Base-by-base conservation (phyloP, 2,888 invertebrate genomes). In the Caenorhabditis parvicauda region DNA sequence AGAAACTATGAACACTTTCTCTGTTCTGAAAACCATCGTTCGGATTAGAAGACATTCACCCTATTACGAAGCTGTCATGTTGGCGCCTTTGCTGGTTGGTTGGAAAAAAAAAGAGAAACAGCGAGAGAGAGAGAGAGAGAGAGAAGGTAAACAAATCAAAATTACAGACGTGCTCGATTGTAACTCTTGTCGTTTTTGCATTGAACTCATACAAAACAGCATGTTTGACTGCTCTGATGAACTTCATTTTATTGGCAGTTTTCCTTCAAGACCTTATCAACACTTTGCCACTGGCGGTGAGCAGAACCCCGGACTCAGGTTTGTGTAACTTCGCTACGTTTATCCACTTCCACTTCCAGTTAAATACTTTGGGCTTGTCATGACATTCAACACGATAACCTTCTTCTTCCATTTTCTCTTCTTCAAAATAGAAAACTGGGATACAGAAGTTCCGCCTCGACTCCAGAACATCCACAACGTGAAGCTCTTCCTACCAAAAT, bases 211-310 rank as follows among this genome's bases (percentile, higher is more conserved):
- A 7, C 9, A 19, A 12, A 19, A 12, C 17, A 12, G 17, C 7
- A 12, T 14, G 27, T 6, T n/a, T n/a, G n/a, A n/a, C n/a, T n/a
- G n/a, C n/a, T n/a, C 48, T 59, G 14, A 58, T 54, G 59, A 54
- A 54, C 12, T 51, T 71, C 35, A 56, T 73, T 52, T 43, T 77
- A 4, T 74, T 76, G 41, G 43, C 54, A 19, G 54, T 77, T 12
- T 77, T 70, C 57, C 56, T 77, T 7, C 60, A 67, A 35, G 75
- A 77, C 25, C 39, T 69, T 29, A 43, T 74, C 28, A 53, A 45
- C 5, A 64, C 58, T 29, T 32, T 75, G 7, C 75, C 76, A 1
- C 53, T 67, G 2, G 37, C 72, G 3, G 60, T 64, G 7, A 56
- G 54, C 19, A 24, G 43, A 3, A 43, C 54, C 0, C 75, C 75